Conservation (phyloP, 2,113 vertebrate genomes). For the Todiramphus saurophagus region DNA sequence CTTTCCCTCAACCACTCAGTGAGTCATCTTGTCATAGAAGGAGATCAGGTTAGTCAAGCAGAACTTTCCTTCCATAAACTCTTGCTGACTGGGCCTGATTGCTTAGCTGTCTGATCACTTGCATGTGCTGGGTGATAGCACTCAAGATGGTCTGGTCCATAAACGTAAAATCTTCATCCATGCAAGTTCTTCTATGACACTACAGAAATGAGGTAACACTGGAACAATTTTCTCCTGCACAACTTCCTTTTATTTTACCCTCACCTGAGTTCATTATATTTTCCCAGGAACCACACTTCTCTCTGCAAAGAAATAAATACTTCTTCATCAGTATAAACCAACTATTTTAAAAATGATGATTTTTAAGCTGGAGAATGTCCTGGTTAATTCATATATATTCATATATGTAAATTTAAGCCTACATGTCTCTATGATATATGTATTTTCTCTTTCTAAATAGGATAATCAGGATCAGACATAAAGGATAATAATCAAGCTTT, state of each 20-base stretch:
- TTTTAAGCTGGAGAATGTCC: background rate
- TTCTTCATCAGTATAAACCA: background rate
- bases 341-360: background rate
- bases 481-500: background rate
- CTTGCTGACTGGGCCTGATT: background rate
- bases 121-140: accelerated
- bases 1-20: background rate
- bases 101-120: background rate
- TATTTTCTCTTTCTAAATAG: background rate
- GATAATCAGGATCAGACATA: background rate
- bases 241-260: background rate
- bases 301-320: background rate
- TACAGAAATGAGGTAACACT: background rate
- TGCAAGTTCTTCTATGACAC: background rate
- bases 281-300: background rate
- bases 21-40: accelerated
- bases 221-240: background rate
- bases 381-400: background rate
- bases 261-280: background rate
- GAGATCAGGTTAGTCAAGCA: background rate
- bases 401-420: background rate
- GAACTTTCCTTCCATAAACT: background rate
- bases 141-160: background rate
- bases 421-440: background rate
- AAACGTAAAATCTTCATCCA: background rate